Evolutionary conservation across 2,113 vertebrate genomes (phyloP).

Genomic region (Spilogale gracilis): DNA sequence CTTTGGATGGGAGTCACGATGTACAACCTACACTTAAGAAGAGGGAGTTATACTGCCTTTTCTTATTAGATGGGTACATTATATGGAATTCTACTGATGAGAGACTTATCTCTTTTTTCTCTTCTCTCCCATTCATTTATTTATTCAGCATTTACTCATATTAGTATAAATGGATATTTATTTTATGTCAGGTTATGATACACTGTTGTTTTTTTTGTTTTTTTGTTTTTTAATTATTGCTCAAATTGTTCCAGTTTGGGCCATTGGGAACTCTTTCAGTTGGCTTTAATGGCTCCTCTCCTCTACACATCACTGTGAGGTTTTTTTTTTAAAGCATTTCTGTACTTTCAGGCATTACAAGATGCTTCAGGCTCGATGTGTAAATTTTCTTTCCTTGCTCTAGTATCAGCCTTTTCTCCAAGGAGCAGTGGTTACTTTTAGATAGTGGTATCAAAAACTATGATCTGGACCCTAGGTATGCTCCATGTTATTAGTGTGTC

Average conservation of each 20-base stretch:
- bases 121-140: background rate
- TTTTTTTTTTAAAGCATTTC: background rate
- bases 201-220: background rate
- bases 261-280: background rate
- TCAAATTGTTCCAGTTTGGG: background rate
- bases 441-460: background rate
- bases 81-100: background rate
- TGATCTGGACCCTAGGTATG: background rate
- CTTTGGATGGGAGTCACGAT: background rate
- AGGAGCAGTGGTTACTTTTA: background rate
- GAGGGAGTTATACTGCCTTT: fast-evolving
- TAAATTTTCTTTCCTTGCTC: background rate
- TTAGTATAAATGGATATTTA: background rate
- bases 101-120: background rate
- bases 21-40: background rate
- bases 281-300: background rate
- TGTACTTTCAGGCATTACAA: background rate
- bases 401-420: background rate
- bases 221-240: background rate
- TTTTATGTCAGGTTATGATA: background rate
- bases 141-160: background rate
- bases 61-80: background rate
- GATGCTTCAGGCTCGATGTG: background rate
- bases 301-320: background rate
- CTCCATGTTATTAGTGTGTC: fast-evolving